These are phyloP conservation scores for Melanargia galathea DNA, from an alignment of 2,888 invertebrate genomes.

Conservation along the genomic window DNA sequence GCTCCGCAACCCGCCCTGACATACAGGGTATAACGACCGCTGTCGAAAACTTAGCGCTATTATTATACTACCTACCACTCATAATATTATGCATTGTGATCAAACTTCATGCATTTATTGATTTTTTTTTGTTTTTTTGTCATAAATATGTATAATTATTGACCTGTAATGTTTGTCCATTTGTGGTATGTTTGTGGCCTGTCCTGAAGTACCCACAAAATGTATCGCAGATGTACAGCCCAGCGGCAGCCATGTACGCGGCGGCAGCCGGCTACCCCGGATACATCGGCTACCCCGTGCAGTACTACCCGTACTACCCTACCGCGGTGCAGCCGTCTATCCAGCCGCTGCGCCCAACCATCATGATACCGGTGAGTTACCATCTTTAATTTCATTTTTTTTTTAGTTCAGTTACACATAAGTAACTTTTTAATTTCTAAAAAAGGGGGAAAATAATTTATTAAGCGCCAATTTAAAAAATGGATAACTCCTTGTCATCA, in stretches of 20 bases:
- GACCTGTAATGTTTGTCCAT: conserved; percentile 4
- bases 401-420: too few relatives aligned
- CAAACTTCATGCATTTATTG: too few relatives aligned
- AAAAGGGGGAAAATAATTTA: too few relatives aligned
- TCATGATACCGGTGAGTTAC: conserved; percentile 88
- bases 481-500: too few relatives aligned
- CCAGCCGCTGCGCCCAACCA: conserved; percentile 86
- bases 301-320: conserved; percentile 89
- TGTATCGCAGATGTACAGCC: conserved; percentile 85
- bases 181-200: conserved; percentile 16
- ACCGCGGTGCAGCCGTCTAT: conserved; percentile 85
- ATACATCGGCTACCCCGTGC: conserved; percentile 88
- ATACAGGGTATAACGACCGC: too few relatives aligned
- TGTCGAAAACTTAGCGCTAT: too few relatives aligned
- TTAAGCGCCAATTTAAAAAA: too few relatives aligned
- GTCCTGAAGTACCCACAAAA: conserved; percentile 15
- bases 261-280: conserved; percentile 86
- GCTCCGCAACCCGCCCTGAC: too few relatives aligned
- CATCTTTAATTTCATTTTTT: not conserved
- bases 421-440: too few relatives aligned
- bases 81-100: too few relatives aligned
- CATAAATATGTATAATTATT: not conserved
- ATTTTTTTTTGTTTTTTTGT: not conserved
- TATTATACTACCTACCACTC: too few relatives aligned
- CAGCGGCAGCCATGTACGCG: conserved; percentile 86